A percentile compares a stretch with the other conserved stretches of the same genome.
Conservation (phyloP, 2,797 vertebrate genomes). For the Austrolebias charrua region DNA sequence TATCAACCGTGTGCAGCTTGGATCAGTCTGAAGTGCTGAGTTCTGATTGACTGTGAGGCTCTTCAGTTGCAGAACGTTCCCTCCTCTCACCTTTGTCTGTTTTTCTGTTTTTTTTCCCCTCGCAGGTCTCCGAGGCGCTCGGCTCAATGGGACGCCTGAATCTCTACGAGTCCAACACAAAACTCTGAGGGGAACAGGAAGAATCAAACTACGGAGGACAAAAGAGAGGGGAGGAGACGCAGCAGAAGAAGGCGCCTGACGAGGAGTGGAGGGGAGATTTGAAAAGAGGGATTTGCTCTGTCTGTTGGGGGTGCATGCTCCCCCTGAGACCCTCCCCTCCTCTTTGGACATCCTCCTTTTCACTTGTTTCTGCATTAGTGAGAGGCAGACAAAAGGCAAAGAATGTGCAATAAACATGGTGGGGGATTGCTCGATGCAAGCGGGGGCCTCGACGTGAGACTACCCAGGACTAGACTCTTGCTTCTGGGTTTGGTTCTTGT, state of each 20-base stretch:
- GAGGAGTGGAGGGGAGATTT: constrained; percentile 25
- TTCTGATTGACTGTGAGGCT: constrained; percentile 24
- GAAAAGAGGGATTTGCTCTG: constrained; percentile 56
- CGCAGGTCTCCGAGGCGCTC: constrained; percentile 64
- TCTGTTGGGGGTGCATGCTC: constrained; percentile 70
- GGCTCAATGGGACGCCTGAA: constrained; percentile 61
- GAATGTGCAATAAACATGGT: constrained; percentile 65
- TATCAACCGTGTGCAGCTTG: constrained; percentile 15
- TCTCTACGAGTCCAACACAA: constrained; percentile 62
- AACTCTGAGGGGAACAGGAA: constrained; percentile 36
- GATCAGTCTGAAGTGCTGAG: constrained; percentile 27
- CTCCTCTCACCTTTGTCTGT: constrained; percentile 19
- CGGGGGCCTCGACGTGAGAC: constrained; percentile 45
- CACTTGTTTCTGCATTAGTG: constrained; percentile 43
- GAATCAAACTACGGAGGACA: constrained; percentile 36
- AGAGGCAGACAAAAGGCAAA: constrained; percentile 48
- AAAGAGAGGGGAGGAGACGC: constrained; percentile 29
- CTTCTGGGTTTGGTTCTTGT: constrained; percentile 77
- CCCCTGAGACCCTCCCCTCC: constrained; percentile 34
- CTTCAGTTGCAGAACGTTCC: neutral
- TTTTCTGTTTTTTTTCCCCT: constrained; percentile 27
- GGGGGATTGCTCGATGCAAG: constrained; percentile 47
- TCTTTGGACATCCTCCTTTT: constrained; percentile 60
- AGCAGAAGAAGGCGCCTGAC: constrained; percentile 23
- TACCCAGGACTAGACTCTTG: constrained; percentile 83